Evolutionary conservation across 1,140 invertebrate species (phyloP).

Genomic region (Globodera ellingtonae): DNA sequence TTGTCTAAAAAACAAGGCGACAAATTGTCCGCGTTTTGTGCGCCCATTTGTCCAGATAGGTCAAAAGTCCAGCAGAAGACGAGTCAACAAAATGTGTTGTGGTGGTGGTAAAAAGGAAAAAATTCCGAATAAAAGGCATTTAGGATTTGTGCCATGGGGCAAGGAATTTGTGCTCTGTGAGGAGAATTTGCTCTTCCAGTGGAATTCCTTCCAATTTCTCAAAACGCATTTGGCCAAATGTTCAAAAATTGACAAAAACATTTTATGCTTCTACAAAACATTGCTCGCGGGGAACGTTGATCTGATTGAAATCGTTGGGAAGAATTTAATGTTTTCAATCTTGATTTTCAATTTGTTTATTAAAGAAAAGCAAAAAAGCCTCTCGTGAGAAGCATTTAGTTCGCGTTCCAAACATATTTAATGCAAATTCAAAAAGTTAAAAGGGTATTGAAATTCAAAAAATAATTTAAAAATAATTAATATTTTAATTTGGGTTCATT

Average conservation of each 20-base stretch:
- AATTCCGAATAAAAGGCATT: neutral
- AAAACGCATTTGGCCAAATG: neutral
- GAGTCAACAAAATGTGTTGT: too few relatives aligned
- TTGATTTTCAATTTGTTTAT: too few relatives aligned
- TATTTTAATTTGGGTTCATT: too few relatives aligned
- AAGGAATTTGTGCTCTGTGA: neutral
- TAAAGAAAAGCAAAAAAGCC: too few relatives aligned
- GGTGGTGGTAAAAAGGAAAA: neutral
- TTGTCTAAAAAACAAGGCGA: constrained; percentile 1
- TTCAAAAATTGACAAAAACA: neutral
- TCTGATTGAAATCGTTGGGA: neutral
- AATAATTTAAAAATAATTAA: too few relatives aligned
- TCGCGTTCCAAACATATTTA: too few relatives aligned
- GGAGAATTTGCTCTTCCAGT: too few relatives aligned
- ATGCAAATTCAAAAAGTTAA: too few relatives aligned
- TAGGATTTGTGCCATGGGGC: neutral
- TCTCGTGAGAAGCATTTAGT: too few relatives aligned
- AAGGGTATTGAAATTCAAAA: too few relatives aligned
- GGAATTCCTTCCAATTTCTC: neutral
- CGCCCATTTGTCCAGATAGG: neutral
- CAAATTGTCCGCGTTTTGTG: neutral
- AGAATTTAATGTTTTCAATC: neutral
- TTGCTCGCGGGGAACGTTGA: too few relatives aligned
- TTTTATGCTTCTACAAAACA: neutral
- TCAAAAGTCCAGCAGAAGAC: too few relatives aligned